phyloP scores from a whole-genome alignment of 2,797 vertebrate genomes.

The Phoeniculus purpureus region DNA sequence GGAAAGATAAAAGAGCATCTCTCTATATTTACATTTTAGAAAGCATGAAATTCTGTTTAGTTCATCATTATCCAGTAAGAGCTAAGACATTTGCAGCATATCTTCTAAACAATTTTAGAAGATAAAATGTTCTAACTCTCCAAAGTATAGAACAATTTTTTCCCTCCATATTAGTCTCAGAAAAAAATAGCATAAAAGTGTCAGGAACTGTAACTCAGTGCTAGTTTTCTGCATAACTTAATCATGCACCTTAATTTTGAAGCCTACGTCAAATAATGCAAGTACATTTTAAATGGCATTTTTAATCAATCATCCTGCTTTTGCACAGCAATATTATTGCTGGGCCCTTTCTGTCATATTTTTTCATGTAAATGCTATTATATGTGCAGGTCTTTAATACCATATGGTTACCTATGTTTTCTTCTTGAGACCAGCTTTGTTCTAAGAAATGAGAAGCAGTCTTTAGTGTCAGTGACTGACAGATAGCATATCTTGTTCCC shows the following conservation, averaged over 20 bases:
- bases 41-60: not conserved
- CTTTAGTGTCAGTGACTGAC: not conserved
- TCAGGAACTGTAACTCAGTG: not conserved
- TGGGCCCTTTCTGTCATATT: not conserved
- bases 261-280: not conserved
- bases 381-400: not conserved
- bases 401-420: not conserved
- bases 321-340: not conserved
- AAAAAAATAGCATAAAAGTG: not conserved
- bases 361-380: not conserved
- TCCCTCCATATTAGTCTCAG: not conserved
- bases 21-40: slow-evolving; percentile 1
- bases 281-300: not conserved
- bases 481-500: not conserved
- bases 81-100: not conserved
- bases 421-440: not conserved
- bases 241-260: not conserved
- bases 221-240: not conserved
- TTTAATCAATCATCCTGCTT: not conserved
- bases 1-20: not conserved
- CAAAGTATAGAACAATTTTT: not conserved
- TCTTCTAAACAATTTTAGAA: not conserved
- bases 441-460: not conserved
- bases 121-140: slow-evolving; percentile 8
- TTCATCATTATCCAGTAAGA: not conserved